phyloP scores from a whole-genome alignment of 2,888 invertebrate genomes.

The Caenorhabditis becei region DNA sequence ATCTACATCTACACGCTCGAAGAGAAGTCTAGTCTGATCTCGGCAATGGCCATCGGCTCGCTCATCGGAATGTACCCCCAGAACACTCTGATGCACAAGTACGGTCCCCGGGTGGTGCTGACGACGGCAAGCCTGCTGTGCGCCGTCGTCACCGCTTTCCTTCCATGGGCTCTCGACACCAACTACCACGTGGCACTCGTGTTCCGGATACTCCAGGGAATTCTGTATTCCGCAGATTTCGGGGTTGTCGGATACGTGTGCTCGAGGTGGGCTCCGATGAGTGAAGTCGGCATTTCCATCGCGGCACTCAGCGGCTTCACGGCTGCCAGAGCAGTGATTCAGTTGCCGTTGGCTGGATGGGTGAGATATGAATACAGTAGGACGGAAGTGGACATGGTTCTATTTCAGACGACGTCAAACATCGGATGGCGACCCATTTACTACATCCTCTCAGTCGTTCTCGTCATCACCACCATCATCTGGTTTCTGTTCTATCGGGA shows the following conservation, averaged over 20 bases:
- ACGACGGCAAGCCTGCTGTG: slow-evolving; percentile 55
- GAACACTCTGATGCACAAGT: slow-evolving; percentile 60
- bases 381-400: too few species aligned
- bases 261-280: slow-evolving; percentile 62
- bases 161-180: slow-evolving; percentile 64
- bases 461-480: slow-evolving; percentile 32
- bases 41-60: slow-evolving; percentile 66
- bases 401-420: slow-evolving; percentile 53
- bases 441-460: slow-evolving; percentile 59
- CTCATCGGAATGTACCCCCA: slow-evolving; percentile 70
- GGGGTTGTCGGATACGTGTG: slow-evolving; percentile 66
- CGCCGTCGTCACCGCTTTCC: slow-evolving; percentile 55
- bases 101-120: slow-evolving; percentile 57
- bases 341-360: slow-evolving; percentile 66
- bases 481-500: slow-evolving; percentile 60
- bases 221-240: slow-evolving; percentile 67
- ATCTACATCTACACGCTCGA: slow-evolving; percentile 63
- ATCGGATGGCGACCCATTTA: slow-evolving; percentile 66
- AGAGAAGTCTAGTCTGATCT: slow-evolving; percentile 66
- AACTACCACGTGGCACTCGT: slow-evolving; percentile 60
- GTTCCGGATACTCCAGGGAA: slow-evolving; percentile 62
- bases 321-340: slow-evolving; percentile 61
- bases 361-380: too few species aligned
- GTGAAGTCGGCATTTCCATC: slow-evolving; percentile 59
- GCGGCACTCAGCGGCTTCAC: slow-evolving; percentile 64